These are phyloP conservation scores for Tricholaema leucomelas DNA, from an alignment of 2,113 vertebrate genomes.

Conservation along the genomic window DNA sequence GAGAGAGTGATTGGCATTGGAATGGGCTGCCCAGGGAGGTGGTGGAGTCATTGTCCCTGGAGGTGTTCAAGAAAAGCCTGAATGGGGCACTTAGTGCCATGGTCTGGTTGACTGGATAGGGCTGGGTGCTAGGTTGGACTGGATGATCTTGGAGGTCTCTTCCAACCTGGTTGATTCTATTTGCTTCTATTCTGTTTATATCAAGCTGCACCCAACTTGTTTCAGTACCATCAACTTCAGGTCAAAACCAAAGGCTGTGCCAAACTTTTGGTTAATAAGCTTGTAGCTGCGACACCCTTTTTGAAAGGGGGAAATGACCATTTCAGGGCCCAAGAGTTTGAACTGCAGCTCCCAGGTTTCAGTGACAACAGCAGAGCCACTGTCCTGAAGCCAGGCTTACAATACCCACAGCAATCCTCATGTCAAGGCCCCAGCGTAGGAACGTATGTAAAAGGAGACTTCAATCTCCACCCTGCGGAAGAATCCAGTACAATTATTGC, in stretches of 20 bases:
- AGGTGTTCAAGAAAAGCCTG: too few relatives aligned
- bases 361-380: rapidly evolving
- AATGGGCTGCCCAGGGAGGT: too few relatives aligned
- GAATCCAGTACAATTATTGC: neutral
- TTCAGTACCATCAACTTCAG: neutral
- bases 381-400: neutral
- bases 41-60: too few relatives aligned
- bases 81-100: too few relatives aligned
- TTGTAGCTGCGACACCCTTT: neutral
- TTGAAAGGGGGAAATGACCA: neutral
- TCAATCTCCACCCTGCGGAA: neutral
- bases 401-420: neutral
- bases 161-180: too few relatives aligned
- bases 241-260: neutral
- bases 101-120: too few relatives aligned
- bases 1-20: too few relatives aligned
- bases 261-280: neutral
- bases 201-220: neutral
- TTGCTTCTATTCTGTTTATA: too few relatives aligned
- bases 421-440: neutral
- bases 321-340: neutral
- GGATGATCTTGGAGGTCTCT: too few relatives aligned
- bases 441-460: neutral
- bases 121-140: too few relatives aligned
- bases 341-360: neutral